A percentile compares a stretch with the other conserved stretches of the same genome.
phyloP scores from a whole-genome alignment of 2,797 vertebrate species.

The Hippoglossus hippoglossus region DNA sequence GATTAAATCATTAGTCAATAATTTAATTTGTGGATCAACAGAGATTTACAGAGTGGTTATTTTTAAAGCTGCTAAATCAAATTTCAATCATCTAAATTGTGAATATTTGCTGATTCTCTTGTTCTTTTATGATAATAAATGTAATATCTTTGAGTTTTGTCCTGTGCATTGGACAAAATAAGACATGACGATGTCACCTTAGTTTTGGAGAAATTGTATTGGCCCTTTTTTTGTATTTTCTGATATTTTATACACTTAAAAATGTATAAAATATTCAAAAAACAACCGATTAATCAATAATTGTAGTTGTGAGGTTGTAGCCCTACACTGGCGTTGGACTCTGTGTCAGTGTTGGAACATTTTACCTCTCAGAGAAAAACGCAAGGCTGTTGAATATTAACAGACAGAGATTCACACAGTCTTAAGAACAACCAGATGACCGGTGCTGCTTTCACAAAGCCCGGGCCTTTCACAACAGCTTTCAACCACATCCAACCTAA shows the following conservation, averaged over 20 bases:
- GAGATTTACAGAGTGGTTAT: neutral
- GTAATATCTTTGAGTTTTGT: neutral
- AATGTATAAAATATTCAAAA: neutral
- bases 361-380: constrained; percentile 32
- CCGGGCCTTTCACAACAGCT: constrained; percentile 46
- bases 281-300: neutral
- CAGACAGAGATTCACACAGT: constrained; percentile 45
- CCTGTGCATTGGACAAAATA: neutral
- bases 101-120: neutral
- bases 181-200: neutral
- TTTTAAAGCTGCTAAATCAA: too few relatives aligned
- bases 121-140: neutral
- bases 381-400: constrained; percentile 43
- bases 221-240: neutral
- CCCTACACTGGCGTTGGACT: neutral
- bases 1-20: too few relatives aligned
- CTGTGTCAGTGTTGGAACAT: constrained; percentile 23
- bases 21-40: neutral
- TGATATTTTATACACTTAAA: neutral
- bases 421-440: constrained; percentile 48
- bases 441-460: constrained; percentile 47
- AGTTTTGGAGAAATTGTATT: neutral
- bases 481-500: constrained; percentile 67
- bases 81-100: neutral
- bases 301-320: neutral